Evolutionary conservation across 2,888 invertebrate genomes (phyloP), one percentile per base, ranked within the genome.

Genomic region (Lacanobia wlatinum): DNA sequence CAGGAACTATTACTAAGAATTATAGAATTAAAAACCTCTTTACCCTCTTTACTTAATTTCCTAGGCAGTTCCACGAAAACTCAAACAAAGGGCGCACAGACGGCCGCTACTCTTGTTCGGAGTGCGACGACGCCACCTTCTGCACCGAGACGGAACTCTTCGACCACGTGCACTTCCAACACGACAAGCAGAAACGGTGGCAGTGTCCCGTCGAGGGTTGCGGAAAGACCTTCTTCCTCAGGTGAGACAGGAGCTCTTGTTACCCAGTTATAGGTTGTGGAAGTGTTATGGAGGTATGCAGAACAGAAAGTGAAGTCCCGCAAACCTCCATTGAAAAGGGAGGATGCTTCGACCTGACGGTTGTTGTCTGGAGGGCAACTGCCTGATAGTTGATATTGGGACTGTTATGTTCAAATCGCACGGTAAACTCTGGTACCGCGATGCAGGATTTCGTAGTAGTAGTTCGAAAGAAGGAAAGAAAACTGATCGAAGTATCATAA

Each of bases 91-190:
- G 91, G 0, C 87, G 90, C 0, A 50, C 87, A 0, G 89, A 90
- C 0, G 93, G 93, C 0, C 82, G 85, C 10, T 96, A 95, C 87
- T 71, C 78, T 0, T 96, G 96, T 72, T 64, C 83, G 0, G 90
- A 93, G 55, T 96, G 96, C 60, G 80, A 82, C 0, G 86, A 81
- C n/a, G 79, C 86, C 0, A 89, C 76, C 12, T 94, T 94, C 80
- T 70, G 80, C 0, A 93, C 94, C 5, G 96, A 96, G 84, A 93
- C 94, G 0, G 93, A 92, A 12, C 89, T 96, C 63, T 96, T 96
- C 84, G 96, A 96, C 84, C 96, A 96, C 85, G 93, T 96, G 1
- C 96, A 96, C 88, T 95, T 95, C 81, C 91, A 92, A 58, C 96
- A 96, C 43, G 92, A 93, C 70, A 95, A 95, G 87, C 92, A 92